Conservation (phyloP, 2,888 invertebrate genomes). For the Lycia hirtaria region DNA sequence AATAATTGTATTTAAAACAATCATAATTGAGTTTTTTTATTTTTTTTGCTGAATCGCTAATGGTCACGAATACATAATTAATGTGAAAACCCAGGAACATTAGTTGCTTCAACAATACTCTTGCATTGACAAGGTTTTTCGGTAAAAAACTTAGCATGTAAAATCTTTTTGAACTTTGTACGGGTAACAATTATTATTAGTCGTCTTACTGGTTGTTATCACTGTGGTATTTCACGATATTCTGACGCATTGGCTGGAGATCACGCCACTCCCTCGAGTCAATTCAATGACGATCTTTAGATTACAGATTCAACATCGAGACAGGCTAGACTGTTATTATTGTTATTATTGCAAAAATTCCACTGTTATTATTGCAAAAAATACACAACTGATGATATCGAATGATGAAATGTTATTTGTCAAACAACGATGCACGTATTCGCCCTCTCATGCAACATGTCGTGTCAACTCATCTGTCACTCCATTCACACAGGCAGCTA, state of each 20-base stretch:
- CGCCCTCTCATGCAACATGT: constrained; percentile 10
- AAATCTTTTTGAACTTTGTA: not conserved
- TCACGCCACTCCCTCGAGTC: constrained; percentile 54
- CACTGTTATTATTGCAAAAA: not conserved
- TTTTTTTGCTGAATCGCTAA: not conserved
- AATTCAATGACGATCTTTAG: too few species aligned
- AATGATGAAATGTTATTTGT: not conserved
- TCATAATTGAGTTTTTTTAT: constrained; percentile 1
- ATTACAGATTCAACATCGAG: too few species aligned
- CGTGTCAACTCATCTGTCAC: constrained; percentile 34
- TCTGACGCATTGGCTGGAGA: constrained; percentile 47
- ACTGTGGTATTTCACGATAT: constrained; percentile 21
- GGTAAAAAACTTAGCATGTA: not conserved
- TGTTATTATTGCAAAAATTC: not conserved
- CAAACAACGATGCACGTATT: not conserved
- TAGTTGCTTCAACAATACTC: not conserved
- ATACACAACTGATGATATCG: not conserved
- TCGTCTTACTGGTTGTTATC: not conserved
- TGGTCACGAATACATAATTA: not conserved
- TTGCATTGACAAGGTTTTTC: not conserved
- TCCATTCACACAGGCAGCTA: constrained; percentile 40
- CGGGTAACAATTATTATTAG: not conserved
- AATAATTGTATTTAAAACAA: not conserved
- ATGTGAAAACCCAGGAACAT: not conserved
- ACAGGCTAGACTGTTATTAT: too few species aligned